Percentiles rank a stretch among this genome's conserved stretches.
Evolutionary conservation across 2,113 vertebrate genomes (phyloP).

Genomic region (Serilophus lunatus): DNA sequence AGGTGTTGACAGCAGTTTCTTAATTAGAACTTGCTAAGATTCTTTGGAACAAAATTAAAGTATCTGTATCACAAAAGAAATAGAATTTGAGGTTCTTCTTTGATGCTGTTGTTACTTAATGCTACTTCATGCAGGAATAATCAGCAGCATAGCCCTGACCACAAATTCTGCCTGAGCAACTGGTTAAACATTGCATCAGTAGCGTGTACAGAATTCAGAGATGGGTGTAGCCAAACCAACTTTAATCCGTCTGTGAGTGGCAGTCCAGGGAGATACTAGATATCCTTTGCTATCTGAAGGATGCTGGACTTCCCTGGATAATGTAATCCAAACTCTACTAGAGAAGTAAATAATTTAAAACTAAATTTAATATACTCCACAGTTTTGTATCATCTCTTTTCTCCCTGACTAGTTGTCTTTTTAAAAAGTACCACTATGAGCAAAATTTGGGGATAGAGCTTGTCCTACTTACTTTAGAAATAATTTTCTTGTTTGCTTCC

Average conservation of each 20-base stretch:
- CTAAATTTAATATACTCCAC: not conserved
- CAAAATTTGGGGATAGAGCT: not conserved
- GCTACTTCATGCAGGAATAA: not conserved
- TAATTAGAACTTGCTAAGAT: not conserved
- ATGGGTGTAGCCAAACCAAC: not conserved
- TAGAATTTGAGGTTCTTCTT: not conserved
- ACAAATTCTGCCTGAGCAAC: not conserved
- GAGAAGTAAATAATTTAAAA: not conserved
- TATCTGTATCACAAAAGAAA: not conserved
- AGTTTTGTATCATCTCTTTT: not conserved
- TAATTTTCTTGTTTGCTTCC: not conserved
- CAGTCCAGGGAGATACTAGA: not conserved
- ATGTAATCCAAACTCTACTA: not conserved
- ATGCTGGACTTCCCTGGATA: not conserved
- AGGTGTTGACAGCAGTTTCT: conserved; percentile 4
- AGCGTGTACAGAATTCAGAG: not conserved
- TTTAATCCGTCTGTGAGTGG: not conserved
- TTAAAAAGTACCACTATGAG: not conserved
- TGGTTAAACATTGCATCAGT: not conserved
- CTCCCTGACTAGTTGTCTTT: not conserved
- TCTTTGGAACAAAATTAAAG: not conserved
- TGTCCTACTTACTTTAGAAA: not conserved
- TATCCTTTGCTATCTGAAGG: not conserved
- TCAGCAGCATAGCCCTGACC: not conserved
- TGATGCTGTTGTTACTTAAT: not conserved